A percentile compares a stretch with the other conserved stretches of the same genome.
Evolutionary conservation across 2,888 invertebrate species (phyloP).

Genomic region (Myathropa florea): DNA sequence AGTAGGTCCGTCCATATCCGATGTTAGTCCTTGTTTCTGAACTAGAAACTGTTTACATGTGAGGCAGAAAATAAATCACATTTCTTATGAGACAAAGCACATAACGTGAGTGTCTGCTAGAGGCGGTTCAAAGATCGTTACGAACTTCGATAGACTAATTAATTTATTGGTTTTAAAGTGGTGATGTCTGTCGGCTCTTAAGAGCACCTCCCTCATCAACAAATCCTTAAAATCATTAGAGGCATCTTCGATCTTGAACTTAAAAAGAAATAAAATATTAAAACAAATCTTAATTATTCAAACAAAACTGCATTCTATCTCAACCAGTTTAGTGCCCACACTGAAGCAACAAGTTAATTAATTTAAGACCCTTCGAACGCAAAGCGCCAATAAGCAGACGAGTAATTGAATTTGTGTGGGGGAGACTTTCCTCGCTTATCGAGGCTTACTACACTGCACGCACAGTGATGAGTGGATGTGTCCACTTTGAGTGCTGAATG

Average conservation of each 20-base stretch:
- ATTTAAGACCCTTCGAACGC: conserved; percentile 47
- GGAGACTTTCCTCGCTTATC: neutral
- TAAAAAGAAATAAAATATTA: neutral
- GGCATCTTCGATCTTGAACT: neutral
- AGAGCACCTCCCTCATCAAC: neutral
- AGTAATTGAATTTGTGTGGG: conserved; percentile 34
- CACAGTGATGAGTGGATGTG: neutral
- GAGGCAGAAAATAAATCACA: too few species aligned
- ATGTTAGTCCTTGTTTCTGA: too few species aligned
- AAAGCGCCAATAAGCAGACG: conserved; percentile 10
- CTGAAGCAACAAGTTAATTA: conserved; percentile 17
- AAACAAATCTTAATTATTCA: neutral
- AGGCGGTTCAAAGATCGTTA: too few species aligned
- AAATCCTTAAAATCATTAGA: neutral
- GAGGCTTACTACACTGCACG: neutral
- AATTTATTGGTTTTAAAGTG: too few species aligned
- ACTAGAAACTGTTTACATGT: too few species aligned
- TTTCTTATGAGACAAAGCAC: neutral
- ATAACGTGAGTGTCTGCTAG: too few species aligned
- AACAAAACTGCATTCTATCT: neutral
- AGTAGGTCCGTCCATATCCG: too few species aligned
- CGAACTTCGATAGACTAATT: too few species aligned
- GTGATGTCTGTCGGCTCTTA: too few species aligned
- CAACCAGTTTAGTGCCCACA: neutral
- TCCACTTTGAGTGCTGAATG: too few species aligned